These are phyloP conservation scores for Solenopsis fugax DNA, from an alignment of 1,140 invertebrate species.

Conservation along the genomic window DNA sequence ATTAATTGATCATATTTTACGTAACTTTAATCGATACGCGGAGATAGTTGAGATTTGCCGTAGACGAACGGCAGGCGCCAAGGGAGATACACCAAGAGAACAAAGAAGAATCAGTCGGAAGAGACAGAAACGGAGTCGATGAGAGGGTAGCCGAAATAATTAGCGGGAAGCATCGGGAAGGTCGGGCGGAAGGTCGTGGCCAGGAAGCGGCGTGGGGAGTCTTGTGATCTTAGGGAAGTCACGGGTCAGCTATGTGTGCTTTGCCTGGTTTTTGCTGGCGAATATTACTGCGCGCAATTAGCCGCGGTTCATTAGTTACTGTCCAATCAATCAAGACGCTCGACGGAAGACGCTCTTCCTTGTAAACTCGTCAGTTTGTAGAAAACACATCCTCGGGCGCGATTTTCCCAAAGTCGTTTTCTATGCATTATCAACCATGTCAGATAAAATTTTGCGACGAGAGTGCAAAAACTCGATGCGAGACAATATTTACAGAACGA, in stretches of 20 bases:
- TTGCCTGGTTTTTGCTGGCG: conserved; percentile 77
- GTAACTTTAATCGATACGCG: conserved; percentile 25
- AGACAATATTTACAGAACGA: neutral
- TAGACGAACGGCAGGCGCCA: conserved; percentile 26
- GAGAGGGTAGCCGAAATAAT: conserved; percentile 77
- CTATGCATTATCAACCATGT: neutral
- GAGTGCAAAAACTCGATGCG: neutral
- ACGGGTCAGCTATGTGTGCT: conserved; percentile 80
- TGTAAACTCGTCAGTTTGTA: conserved; percentile 55
- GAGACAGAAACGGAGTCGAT: conserved; percentile 69
- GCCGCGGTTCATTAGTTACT: conserved; percentile 80
- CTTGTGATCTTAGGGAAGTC: conserved; percentile 82
- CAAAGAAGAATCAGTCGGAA: conserved; percentile 69
- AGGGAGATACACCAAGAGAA: conserved; percentile 45
- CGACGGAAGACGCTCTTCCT: conserved; percentile 65
- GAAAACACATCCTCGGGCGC: conserved; percentile 12
- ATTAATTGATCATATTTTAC: conserved; percentile 14
- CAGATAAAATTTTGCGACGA: neutral
- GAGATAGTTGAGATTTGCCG: conserved; percentile 30
- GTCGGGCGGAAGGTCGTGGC: conserved; percentile 82
- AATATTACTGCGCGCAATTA: conserved; percentile 81
- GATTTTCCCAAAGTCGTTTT: conserved; percentile 12
- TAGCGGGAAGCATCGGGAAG: conserved; percentile 78
- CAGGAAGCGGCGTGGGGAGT: conserved; percentile 80
- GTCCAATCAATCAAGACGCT: conserved; percentile 79